Percentiles rank a stretch among this genome's conserved stretches.
These are phyloP conservation scores for Acromyrmex charruanus DNA, from an alignment of 1,140 invertebrate species.

Conservation along the genomic window DNA sequence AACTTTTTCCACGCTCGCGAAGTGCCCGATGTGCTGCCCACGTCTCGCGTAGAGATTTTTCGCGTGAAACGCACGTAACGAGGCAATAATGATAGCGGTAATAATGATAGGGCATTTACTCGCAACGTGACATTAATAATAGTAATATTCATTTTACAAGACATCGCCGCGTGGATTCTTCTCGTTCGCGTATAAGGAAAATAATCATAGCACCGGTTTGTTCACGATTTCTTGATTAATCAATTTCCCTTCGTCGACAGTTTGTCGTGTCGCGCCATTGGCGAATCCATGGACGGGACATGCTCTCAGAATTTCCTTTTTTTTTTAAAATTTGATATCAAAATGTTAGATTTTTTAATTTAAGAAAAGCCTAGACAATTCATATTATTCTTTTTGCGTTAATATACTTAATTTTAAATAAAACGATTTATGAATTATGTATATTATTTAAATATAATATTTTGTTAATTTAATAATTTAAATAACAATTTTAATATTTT, in stretches of 20 bases:
- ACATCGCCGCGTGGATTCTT: background rate
- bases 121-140: conserved; percentile 39
- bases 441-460: no score
- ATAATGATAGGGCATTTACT: conserved; percentile 32
- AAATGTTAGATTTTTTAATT: no score
- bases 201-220: background rate
- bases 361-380: no score
- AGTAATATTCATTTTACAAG: conserved; percentile 21
- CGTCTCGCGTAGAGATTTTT: background rate
- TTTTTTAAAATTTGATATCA: no score
- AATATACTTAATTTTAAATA: no score
- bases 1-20: conserved; percentile 2
- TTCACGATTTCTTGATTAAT: background rate
- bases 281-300: no score
- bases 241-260: background rate
- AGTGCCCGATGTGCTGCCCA: background rate
- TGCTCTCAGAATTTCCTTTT: no score
- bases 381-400: no score
- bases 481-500: no score
- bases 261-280: background rate
- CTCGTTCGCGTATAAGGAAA: background rate
- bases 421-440: no score
- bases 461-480: no score
- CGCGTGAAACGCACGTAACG: conserved; percentile 1
- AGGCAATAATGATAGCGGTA: conserved; percentile 25